Evolutionary conservation across 2,113 vertebrate genomes (phyloP), one percentile per base, ranked within the genome.

Genomic region (Mirza zaza): DNA sequence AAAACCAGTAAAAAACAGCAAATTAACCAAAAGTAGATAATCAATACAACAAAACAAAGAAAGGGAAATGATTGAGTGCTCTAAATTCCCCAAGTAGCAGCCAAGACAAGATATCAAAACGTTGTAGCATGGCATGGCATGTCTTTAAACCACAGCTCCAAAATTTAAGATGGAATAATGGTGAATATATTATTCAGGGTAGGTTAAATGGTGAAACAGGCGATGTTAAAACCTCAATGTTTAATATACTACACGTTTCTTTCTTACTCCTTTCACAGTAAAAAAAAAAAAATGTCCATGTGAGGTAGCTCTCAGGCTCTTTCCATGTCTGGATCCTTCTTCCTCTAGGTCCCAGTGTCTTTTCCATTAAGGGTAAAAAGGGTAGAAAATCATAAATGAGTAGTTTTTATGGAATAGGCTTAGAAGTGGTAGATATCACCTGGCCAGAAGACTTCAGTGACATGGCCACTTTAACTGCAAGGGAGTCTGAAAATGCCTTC

Each of bases 41-140:
- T 12, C 7, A 48, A n/a, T 52, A 84, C 18, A 65, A 77, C 15
- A 82, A 88, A 85, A 70, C 27, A 96, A 57, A 29, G 50, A 84
- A 59, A 61, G 8, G 27, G 29, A 86, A 83, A 45, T 75, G 83
- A 57, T 48, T 76, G 55, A 93, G 81, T 29, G n/a, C 23, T 34
- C 20, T 67, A 77, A 75, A 91, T 65, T 91, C 10, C 10, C 34
- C 21, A 50, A 67, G 59, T 29, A 8, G 6, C 48, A 94, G 59
- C 7, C 83, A 45, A 91, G 73, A 59, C 81, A 92, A 70, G 14
- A 94, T 55, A 91, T 80, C 45, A 82, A 97, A 94, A 34, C 20
- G 17, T 15, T 34, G 9, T 81, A 71, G 8, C 12, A 6, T 89
- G 39, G 61, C 3, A 14, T 45, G 36, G 13, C 29, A 61, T 55